phyloP scores from a whole-genome alignment of 2,113 vertebrate species.

The Alosa alosa region DNA sequence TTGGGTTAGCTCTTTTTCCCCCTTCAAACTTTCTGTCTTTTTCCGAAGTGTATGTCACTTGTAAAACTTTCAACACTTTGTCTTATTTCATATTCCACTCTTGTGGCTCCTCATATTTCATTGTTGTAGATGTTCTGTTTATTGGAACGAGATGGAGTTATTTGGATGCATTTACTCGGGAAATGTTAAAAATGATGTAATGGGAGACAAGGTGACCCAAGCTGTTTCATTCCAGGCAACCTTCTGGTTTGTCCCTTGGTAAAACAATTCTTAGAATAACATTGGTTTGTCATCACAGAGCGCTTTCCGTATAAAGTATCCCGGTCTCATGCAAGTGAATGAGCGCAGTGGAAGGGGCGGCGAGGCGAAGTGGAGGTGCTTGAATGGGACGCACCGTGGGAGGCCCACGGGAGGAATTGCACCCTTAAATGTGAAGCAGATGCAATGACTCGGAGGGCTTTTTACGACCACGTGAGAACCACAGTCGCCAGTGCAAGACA shows the following conservation, averaged over 20 bases:
- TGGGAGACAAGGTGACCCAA: slow-evolving; percentile 4
- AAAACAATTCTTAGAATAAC: not conserved
- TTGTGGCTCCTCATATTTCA: not conserved
- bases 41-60: not conserved
- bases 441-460: slow-evolving; percentile 58
- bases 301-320: not conserved
- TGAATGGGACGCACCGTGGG: slow-evolving; percentile 55
- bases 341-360: not conserved
- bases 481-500: not conserved
- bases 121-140: slow-evolving; percentile 5
- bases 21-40: slow-evolving; percentile 21
- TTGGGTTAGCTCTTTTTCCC: slow-evolving; percentile 40
- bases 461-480: slow-evolving; percentile 51
- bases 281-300: slow-evolving; percentile 18
- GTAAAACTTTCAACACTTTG: not conserved
- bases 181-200: slow-evolving; percentile 16
- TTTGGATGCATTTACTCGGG: not conserved
- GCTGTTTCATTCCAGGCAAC: not conserved
- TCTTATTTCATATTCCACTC: not conserved
- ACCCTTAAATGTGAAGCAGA: slow-evolving; percentile 68
- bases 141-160: not conserved
- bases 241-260: slow-evolving; percentile 16
- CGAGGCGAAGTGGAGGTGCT: not conserved
- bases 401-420: slow-evolving; percentile 51
- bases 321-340: not conserved